Conservation (phyloP, 1,140 invertebrate species). For the Thalassaphorura encarpata region DNA sequence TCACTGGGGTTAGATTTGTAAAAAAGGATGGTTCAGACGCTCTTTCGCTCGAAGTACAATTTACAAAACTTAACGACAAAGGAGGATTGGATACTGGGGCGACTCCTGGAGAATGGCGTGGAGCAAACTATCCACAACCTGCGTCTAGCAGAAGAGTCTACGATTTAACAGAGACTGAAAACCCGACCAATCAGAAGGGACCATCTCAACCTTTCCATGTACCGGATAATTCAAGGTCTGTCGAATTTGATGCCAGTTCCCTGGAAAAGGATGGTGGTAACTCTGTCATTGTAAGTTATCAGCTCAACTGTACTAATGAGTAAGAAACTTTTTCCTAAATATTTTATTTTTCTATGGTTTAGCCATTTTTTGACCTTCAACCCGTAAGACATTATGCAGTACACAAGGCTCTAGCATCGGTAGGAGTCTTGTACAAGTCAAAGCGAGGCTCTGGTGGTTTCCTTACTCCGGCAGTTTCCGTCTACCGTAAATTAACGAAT, state of each 20-base stretch:
- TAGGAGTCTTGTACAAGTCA: constrained; percentile 15
- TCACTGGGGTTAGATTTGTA: not conserved
- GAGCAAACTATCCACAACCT: not conserved
- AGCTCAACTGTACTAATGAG: too few relatives aligned
- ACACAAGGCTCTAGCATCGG: constrained; percentile 2
- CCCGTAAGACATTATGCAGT: too few relatives aligned
- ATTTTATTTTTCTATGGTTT: too few relatives aligned
- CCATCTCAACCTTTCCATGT: constrained; percentile 12
- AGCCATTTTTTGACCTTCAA: constrained; percentile 22
- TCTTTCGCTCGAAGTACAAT: not conserved
- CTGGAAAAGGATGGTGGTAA: not conserved
- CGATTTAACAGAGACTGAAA: constrained; percentile 2
- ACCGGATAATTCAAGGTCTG: not conserved
- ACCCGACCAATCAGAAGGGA: constrained; percentile 6
- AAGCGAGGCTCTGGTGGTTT: constrained; percentile 14
- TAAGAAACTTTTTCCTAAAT: too few relatives aligned
- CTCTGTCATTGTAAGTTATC: too few relatives aligned
- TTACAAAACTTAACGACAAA: not conserved
- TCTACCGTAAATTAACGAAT: constrained; percentile 7
- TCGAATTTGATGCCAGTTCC: constrained; percentile 19
- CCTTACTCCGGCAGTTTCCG: constrained; percentile 1
- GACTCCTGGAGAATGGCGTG: not conserved
- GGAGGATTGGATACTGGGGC: not conserved
- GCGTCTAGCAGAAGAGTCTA: not conserved
- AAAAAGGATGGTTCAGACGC: not conserved